Conservation (phyloP, 2,113 vertebrate species). For the Paracyprichromis sp. region DNA sequence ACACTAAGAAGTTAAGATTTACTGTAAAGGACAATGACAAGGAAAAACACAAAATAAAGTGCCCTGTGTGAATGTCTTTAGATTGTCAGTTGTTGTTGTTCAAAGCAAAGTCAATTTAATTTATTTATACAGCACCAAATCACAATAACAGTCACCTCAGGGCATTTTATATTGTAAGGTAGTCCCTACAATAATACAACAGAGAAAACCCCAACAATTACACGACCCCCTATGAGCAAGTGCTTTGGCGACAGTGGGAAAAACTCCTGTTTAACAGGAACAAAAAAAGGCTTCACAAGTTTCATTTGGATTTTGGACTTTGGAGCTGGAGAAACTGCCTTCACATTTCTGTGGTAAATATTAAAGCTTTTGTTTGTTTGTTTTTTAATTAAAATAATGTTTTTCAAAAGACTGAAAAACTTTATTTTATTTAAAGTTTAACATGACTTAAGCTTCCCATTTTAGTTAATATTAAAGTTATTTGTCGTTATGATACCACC, state of each 20-base stretch:
- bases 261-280: not conserved
- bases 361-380: not conserved
- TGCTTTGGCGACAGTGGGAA: not conserved
- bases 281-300: not conserved
- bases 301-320: not conserved
- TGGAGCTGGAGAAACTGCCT: not conserved
- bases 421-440: not conserved
- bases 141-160: not conserved
- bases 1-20: not conserved
- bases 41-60: not conserved
- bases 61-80: not conserved
- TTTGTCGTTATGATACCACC: not conserved
- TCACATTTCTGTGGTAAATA: not conserved
- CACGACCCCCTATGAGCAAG: not conserved
- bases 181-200: not conserved
- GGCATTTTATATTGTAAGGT: not conserved
- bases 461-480: not conserved
- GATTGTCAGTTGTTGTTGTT: not conserved
- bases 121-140: not conserved
- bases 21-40: not conserved
- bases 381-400: not conserved
- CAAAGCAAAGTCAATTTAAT: not conserved
- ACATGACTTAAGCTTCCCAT: not conserved
- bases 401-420: not conserved
- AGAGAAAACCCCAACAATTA: not conserved